phyloP scores from a whole-genome alignment of 1,140 invertebrate genomes.

The Varroa destructor region DNA sequence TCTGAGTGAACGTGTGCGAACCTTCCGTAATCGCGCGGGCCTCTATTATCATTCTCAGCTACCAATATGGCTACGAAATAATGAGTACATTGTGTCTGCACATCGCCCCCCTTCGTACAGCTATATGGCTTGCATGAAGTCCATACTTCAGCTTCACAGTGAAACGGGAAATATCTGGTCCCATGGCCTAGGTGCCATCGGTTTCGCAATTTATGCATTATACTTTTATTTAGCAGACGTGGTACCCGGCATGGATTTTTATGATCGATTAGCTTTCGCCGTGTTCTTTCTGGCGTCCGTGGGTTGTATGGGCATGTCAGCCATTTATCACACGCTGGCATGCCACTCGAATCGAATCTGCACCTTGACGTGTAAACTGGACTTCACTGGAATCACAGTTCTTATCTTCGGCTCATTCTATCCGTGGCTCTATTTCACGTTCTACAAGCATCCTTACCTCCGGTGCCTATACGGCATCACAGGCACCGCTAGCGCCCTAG shows the following conservation, averaged over 20 bases:
- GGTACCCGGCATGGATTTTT: constrained; percentile 5
- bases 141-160: constrained; percentile 14
- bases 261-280: constrained; percentile 27
- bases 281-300: constrained; percentile 33
- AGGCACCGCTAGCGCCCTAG: constrained; percentile 4
- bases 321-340: constrained; percentile 34
- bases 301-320: constrained; percentile 32
- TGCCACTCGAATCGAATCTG: constrained; percentile 33
- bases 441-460: constrained; percentile 32
- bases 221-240: constrained; percentile 11
- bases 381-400: constrained; percentile 34
- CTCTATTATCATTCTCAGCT: constrained; percentile 21
- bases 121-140: constrained; percentile 6
- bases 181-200: constrained; percentile 19
- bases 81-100: constrained; percentile 15
- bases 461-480: constrained; percentile 30
- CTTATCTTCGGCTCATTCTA: constrained; percentile 33
- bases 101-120: constrained; percentile 12
- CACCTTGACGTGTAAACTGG: constrained; percentile 31
- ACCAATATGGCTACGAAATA: constrained; percentile 18
- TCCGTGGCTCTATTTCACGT: constrained; percentile 33
- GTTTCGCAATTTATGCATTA: constrained; percentile 16
- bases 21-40: neutral
- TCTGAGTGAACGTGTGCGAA: neutral
- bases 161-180: constrained; percentile 20